These are phyloP conservation scores for Chloropsis hardwickii DNA, from an alignment of 2,113 vertebrate species.

Conservation along the genomic window DNA sequence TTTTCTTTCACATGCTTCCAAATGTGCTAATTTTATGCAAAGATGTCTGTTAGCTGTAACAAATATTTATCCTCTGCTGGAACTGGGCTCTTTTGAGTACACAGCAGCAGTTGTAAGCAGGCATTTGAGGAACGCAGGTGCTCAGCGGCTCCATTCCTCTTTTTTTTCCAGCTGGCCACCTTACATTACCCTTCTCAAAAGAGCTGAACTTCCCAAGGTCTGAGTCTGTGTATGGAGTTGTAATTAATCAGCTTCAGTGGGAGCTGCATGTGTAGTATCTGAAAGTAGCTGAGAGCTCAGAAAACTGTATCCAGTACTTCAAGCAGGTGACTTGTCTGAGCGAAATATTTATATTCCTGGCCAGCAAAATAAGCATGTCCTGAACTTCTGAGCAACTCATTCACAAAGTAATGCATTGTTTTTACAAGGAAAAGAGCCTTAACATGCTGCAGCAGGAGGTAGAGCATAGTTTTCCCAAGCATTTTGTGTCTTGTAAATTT, in stretches of 20 bases:
- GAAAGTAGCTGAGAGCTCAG: background rate
- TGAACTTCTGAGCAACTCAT: background rate
- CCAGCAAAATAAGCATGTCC: background rate
- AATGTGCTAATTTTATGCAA: constrained; percentile 19
- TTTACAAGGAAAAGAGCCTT: background rate
- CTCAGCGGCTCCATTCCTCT: background rate
- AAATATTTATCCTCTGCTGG: constrained; percentile 20
- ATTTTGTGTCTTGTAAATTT: background rate
- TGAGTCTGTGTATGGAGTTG: background rate
- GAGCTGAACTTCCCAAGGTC: background rate
- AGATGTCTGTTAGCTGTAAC: constrained; percentile 2
- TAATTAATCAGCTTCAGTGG: background rate
- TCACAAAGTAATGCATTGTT: background rate
- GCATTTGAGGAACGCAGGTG: background rate
- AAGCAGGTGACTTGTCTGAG: background rate
- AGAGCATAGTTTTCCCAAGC: background rate
- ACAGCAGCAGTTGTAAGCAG: background rate
- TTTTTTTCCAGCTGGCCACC: background rate
- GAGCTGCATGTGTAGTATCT: background rate
- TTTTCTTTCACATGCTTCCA: constrained; percentile 37
- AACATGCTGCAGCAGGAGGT: background rate
- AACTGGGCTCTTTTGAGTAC: background rate
- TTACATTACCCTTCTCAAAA: background rate
- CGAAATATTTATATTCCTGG: background rate
- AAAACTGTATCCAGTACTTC: background rate